A percentile compares a stretch with the other conserved stretches of the same genome.
Conservation (phyloP, 2,888 invertebrate species). For the Ernsta delagoae region DNA sequence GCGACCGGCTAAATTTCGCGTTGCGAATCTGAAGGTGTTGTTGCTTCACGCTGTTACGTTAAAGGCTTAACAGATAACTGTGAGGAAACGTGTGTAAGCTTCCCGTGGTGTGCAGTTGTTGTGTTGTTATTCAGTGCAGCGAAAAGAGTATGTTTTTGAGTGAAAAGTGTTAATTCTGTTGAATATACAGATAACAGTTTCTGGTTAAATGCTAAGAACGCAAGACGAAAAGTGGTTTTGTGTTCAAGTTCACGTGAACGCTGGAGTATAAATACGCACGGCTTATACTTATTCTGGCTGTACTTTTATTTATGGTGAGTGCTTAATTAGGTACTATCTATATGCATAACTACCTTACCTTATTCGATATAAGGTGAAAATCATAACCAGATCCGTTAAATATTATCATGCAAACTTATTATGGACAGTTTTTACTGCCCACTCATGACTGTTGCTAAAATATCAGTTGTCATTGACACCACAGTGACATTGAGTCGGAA, state of each 20-base stretch:
- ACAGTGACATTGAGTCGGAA: slow-evolving; percentile 55
- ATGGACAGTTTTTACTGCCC: not conserved
- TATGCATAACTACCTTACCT: not conserved
- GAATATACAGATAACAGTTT: slow-evolving; percentile 52
- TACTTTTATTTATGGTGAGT: slow-evolving; percentile 73
- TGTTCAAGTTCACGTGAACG: slow-evolving; percentile 66
- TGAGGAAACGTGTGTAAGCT: slow-evolving; percentile 76
- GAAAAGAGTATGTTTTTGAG: slow-evolving; percentile 69
- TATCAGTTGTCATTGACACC: slow-evolving; percentile 42
- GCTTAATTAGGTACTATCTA: not conserved
- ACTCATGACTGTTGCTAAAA: not conserved
- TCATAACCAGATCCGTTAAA: not conserved
- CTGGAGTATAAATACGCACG: slow-evolving; percentile 66
- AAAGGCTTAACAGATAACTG: slow-evolving; percentile 73
- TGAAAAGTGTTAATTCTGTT: slow-evolving; percentile 74
- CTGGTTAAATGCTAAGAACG: slow-evolving; percentile 71
- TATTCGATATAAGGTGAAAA: not conserved
- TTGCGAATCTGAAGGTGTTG: slow-evolving; percentile 72
- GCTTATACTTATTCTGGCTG: slow-evolving; percentile 62
- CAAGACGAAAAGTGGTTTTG: slow-evolving; percentile 72
- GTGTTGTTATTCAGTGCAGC: slow-evolving; percentile 73
- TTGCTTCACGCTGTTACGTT: slow-evolving; percentile 75
- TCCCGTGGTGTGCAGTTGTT: slow-evolving; percentile 68
- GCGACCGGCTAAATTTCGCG: slow-evolving; percentile 73
- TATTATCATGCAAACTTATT: not conserved